Conservation (phyloP, 2,888 invertebrate species). For the Drosophila gaucha region DNA sequence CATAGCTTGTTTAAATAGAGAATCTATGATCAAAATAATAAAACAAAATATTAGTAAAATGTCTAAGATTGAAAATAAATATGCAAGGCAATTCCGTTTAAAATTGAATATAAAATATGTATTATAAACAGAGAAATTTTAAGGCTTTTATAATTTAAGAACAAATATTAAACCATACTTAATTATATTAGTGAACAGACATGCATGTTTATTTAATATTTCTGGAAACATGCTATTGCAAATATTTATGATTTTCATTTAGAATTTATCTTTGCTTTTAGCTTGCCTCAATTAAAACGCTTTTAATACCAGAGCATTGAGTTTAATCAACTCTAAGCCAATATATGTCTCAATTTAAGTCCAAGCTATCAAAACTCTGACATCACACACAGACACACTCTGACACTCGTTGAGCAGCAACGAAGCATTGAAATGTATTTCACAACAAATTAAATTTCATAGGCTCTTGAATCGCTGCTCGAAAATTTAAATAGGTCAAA, state of each 20-base stretch:
- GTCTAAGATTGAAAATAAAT: too few relatives aligned
- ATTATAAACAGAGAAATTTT: too few relatives aligned
- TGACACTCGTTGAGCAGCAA: too few relatives aligned
- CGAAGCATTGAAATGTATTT: constrained; percentile 53
- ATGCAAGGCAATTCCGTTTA: too few relatives aligned
- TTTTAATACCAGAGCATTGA: background rate
- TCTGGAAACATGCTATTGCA: background rate
- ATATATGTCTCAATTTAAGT: background rate
- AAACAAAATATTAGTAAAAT: too few relatives aligned
- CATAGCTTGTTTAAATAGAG: too few relatives aligned
- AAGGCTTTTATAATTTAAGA: too few relatives aligned
- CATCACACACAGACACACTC: too few relatives aligned
- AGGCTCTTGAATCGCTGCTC: constrained; percentile 24
- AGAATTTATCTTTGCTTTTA: background rate
- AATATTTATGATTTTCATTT: background rate
- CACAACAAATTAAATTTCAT: constrained; percentile 66
- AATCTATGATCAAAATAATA: too few relatives aligned
- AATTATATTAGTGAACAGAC: background rate
- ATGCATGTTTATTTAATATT: background rate
- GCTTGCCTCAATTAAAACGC: background rate
- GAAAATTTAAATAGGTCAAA: constrained; percentile 75
- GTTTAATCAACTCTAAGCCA: background rate
- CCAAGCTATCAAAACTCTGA: background rate
- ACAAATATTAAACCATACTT: too few relatives aligned
- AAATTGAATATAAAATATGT: too few relatives aligned